These are phyloP conservation scores for Spea hammondii DNA, from an alignment of 2,797 vertebrate genomes.

Conservation along the genomic window DNA sequence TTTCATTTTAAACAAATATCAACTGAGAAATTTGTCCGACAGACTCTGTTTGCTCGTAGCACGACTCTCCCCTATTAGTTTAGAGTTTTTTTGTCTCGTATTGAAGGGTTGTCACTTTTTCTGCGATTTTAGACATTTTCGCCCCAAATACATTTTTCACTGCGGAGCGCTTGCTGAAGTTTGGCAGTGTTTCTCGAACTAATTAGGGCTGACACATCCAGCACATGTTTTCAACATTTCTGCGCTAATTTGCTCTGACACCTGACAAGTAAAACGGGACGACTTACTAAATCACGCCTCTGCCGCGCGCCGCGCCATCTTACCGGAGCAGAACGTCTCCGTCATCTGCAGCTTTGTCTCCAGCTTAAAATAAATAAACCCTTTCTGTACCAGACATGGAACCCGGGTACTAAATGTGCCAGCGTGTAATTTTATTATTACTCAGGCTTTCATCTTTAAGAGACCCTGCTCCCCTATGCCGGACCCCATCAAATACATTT, in stretches of 20 bases:
- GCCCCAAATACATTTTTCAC: neutral
- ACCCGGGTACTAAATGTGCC: too few relatives aligned
- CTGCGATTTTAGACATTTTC: constrained; percentile 13
- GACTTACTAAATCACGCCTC: neutral
- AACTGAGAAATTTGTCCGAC: neutral
- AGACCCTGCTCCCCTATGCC: too few relatives aligned
- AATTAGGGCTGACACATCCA: constrained; percentile 35
- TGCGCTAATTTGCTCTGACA: constrained; percentile 4
- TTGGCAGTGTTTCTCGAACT: constrained; percentile 2
- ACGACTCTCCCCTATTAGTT: too few relatives aligned
- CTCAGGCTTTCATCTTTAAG: too few relatives aligned
- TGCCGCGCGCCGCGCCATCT: neutral
- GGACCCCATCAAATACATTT: too few relatives aligned
- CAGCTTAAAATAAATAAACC: too few relatives aligned
- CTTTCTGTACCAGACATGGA: too few relatives aligned
- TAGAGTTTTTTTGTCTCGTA: too few relatives aligned
- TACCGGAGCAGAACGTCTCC: too few relatives aligned
- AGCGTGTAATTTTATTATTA: too few relatives aligned
- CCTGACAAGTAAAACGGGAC: neutral
- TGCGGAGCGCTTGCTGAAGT: neutral
- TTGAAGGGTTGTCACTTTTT: neutral
- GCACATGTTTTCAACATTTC: constrained; percentile 1
- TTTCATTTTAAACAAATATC: neutral
- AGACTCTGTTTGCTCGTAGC: too few relatives aligned
- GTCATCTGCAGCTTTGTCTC: too few relatives aligned